Conservation (phyloP, 2,888 invertebrate genomes). For the Eupithecia subumbrata region DNA sequence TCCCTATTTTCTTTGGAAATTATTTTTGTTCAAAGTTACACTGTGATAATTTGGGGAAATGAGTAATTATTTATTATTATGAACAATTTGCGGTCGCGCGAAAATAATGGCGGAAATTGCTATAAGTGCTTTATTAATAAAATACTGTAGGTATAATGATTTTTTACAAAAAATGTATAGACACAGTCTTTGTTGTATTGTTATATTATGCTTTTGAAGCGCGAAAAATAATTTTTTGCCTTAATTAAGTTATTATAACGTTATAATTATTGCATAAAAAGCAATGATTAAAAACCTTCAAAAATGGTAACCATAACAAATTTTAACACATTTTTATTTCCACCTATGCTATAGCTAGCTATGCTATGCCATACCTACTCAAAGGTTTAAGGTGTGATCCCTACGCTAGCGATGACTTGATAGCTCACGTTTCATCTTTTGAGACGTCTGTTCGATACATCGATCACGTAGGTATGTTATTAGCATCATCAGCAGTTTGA, state of each 20-base stretch:
- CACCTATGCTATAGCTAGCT: neutral
- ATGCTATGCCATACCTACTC: neutral
- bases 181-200: too few relatives aligned
- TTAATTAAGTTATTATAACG: neutral
- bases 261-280: neutral
- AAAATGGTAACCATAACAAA: neutral
- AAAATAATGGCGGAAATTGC: constrained; percentile 14
- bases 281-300: neutral
- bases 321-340: neutral
- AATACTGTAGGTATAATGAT: neutral
- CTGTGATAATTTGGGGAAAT: constrained; percentile 42
- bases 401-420: neutral
- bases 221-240: neutral
- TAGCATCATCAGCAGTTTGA: too few relatives aligned
- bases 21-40: constrained; percentile 54
- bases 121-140: neutral
- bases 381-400: neutral
- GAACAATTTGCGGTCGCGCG: constrained; percentile 26
- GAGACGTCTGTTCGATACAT: too few relatives aligned
- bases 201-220: too few relatives aligned
- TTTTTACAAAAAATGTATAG: neutral
- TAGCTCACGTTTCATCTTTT: constrained; percentile 6
- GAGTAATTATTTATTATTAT: constrained; percentile 38
- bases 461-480: too few relatives aligned
- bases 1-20: constrained; percentile 73